Conservation (phyloP, 2,113 vertebrate genomes). For the Oophaga pumilio region DNA sequence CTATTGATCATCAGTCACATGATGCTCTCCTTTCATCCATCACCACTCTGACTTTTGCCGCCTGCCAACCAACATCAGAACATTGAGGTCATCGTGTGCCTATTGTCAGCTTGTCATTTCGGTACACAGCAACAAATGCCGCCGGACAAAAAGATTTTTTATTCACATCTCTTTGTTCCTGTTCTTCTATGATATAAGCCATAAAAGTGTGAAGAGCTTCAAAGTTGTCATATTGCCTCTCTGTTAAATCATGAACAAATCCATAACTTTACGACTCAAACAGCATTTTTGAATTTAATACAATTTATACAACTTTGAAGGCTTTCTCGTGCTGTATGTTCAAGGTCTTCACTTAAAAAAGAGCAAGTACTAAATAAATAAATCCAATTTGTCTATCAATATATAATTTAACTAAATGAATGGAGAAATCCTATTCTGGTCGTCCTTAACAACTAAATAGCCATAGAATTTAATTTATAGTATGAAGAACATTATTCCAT, state of each 20-base stretch:
- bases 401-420: no score
- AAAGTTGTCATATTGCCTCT: background rate
- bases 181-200: background rate
- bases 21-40: slow-evolving; percentile 48
- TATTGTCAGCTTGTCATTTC: slow-evolving; percentile 48
- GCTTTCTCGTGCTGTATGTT: no score
- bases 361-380: no score
- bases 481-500: no score
- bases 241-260: background rate
- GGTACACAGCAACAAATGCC: slow-evolving; percentile 18
- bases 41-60: slow-evolving; percentile 54
- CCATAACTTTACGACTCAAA: background rate
- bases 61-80: slow-evolving; percentile 45
- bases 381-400: no score
- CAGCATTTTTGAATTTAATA: background rate
- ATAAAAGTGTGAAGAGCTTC: background rate
- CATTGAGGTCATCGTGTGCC: slow-evolving; percentile 45
- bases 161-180: background rate
- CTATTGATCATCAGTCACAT: slow-evolving; percentile 57
- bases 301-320: no score
- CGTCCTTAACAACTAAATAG: no score
- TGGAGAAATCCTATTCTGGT: no score
- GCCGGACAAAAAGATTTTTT: background rate
- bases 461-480: no score
- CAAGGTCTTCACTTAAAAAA: no score